Conservation (phyloP, 2,113 vertebrate species). For the Struthio camelus region DNA sequence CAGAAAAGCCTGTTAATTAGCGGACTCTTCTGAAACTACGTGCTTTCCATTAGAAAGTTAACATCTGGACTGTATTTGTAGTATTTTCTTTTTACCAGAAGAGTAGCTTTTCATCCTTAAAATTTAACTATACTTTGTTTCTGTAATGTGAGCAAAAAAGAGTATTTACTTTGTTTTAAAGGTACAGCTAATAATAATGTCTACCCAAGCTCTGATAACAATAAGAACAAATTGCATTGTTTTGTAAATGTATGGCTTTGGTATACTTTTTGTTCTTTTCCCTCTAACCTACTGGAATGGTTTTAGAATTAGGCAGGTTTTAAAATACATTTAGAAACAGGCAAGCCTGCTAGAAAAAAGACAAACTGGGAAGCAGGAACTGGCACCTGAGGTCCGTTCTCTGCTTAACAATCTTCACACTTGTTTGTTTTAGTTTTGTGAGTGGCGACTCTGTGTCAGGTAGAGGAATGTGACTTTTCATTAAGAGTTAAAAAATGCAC, state of each 20-base stretch:
- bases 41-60: background rate
- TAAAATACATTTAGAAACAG: background rate
- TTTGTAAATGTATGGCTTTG: background rate
- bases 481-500: background rate
- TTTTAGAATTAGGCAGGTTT: background rate
- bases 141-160: background rate
- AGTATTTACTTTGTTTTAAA: background rate
- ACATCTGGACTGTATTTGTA: background rate
- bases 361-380: background rate
- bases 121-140: background rate
- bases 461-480: background rate
- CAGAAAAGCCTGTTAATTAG: background rate
- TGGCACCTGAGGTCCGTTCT: background rate
- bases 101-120: background rate
- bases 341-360: slow-evolving; percentile 8
- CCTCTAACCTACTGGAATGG: background rate
- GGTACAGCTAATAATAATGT: background rate
- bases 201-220: background rate
- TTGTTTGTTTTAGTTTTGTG: background rate
- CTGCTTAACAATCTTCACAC: background rate
- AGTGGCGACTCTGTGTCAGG: background rate
- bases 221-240: slow-evolving; percentile 1
- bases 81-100: background rate
- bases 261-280: background rate
- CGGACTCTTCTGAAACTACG: background rate